These are phyloP conservation scores for Calephelis perditalis DNA, from an alignment of 2,888 invertebrate genomes.

Conservation along the genomic window DNA sequence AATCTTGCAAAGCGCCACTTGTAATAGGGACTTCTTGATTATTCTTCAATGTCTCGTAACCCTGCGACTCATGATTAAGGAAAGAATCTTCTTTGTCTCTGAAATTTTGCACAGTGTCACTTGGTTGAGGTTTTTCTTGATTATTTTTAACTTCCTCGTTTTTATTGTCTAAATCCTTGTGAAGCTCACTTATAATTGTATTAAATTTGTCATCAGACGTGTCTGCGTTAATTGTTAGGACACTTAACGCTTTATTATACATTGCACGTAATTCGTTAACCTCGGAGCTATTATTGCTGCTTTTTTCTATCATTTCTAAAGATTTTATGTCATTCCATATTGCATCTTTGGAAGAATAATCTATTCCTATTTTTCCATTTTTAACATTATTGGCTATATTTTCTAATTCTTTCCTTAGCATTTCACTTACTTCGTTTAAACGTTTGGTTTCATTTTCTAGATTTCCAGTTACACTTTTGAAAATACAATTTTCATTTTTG, in stretches of 20 bases:
- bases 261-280: slow-evolving; percentile 41
- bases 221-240: slow-evolving; percentile 28
- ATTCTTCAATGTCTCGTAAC: slow-evolving; percentile 28
- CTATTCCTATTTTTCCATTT: slow-evolving; percentile 33
- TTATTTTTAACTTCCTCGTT: slow-evolving; percentile 30
- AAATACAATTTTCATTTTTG: slow-evolving; percentile 31
- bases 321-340: slow-evolving; percentile 43
- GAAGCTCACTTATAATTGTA: slow-evolving; percentile 37
- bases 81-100: slow-evolving; percentile 1
- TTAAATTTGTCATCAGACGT: slow-evolving; percentile 40
- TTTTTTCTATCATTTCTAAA: slow-evolving; percentile 43
- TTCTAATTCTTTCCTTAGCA: slow-evolving; percentile 45
- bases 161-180: slow-evolving; percentile 29
- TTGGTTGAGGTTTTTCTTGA: slow-evolving; percentile 21
- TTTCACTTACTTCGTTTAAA: slow-evolving; percentile 41
- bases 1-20: slow-evolving; percentile 3
- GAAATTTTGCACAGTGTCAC: neutral
- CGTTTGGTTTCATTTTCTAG: slow-evolving; percentile 43
- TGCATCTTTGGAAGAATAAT: slow-evolving; percentile 37
- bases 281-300: slow-evolving; percentile 39
- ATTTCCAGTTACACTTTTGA: slow-evolving; percentile 35
- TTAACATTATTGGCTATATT: slow-evolving; percentile 44
- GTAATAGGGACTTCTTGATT: slow-evolving; percentile 22
- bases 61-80: neutral
- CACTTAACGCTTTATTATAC: slow-evolving; percentile 41